Evolutionary conservation across 2,888 invertebrate species (phyloP).

Genomic region (Patella ulyssiponensis): DNA sequence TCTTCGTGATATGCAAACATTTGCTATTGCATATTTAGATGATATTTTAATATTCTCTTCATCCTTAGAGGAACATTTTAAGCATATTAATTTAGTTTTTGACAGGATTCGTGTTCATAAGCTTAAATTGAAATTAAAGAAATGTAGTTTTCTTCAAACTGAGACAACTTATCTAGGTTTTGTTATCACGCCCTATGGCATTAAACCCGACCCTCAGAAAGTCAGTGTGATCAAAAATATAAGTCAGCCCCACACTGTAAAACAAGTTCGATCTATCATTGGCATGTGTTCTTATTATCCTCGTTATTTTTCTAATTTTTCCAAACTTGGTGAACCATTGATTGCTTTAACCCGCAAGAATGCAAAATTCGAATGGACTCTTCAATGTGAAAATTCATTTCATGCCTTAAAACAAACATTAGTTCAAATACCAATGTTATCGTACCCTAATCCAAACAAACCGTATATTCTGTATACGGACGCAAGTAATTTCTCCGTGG

Average conservation of each 20-base stretch:
- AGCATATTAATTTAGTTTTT: slow-evolving; percentile 31
- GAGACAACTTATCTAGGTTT: slow-evolving; percentile 31
- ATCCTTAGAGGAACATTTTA: slow-evolving; percentile 34
- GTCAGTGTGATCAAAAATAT: slow-evolving; percentile 29
- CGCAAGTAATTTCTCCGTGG: no score
- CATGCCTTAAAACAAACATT: no score
- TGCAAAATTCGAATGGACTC: slow-evolving; percentile 5
- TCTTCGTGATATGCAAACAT: slow-evolving; percentile 30
- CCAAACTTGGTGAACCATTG: slow-evolving; percentile 34
- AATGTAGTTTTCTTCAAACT: slow-evolving; percentile 32
- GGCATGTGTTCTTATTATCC: slow-evolving; percentile 41
- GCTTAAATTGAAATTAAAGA: slow-evolving; percentile 32
- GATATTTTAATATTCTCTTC: slow-evolving; percentile 37
- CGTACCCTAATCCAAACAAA: no score
- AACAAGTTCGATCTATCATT: slow-evolving; percentile 37
- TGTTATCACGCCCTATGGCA: slow-evolving; percentile 28
- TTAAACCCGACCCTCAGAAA: slow-evolving; percentile 30
- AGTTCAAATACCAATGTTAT: no score
- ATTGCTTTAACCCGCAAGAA: slow-evolving; percentile 26
- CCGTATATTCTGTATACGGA: no score
- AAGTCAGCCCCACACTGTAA: slow-evolving; percentile 27
- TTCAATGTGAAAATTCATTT: not conserved
- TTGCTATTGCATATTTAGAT: slow-evolving; percentile 34
- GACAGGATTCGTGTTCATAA: slow-evolving; percentile 25
- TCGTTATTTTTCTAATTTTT: slow-evolving; percentile 37